Base-by-base conservation (phyloP, 2,888 invertebrate species). In the Malthinus flaveolus region DNA sequence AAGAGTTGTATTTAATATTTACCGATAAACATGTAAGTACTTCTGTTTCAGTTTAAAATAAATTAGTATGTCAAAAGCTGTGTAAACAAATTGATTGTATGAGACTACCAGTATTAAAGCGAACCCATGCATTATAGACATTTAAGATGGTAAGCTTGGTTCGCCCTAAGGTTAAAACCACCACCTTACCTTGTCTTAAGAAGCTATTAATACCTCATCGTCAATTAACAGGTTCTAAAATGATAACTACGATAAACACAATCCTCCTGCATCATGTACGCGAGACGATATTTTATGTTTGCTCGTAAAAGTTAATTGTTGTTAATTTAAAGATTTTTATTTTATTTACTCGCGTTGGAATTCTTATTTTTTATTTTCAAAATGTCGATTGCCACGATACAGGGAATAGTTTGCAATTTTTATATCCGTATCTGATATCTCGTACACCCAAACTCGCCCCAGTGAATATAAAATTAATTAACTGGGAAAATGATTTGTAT, bases 181-280 rank as follows among this genome's bases (percentile, higher is more conserved):
- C 47, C 51, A 49, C 57, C 51, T 54, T 58, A 49, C 57, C 51
- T 54, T 58, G 57, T 37, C 37, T 59, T 59, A 61, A 63, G 59
- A 63, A 46, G 63, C 63, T 63, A 58, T 63, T 61, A 63, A 63
- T 53, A 56, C 48, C 55, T 52, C 57, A 52, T 55, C 42, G 54
- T 55, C 51, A 59, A 63, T 63, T 63, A 61, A 39, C 39, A 39
- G 39, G 15, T 39, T 39, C 15, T 39, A 12, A 36, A 36, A 12
- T 36, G 36, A 36, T 36, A 12, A 11, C 23, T 23, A 23, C 23
- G 23, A 23, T 23, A 23, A 23, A 23, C 23, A 23, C 23, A 23
- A 23, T 23, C 23, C 23, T 23, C 23, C 23, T 23, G 23, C 23
- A 23, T 23, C 23, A 23, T 23, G 23, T 23, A 23, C 23, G 2